phyloP scores from a whole-genome alignment of 2,113 vertebrate species.

The Synchiropus splendidus region DNA sequence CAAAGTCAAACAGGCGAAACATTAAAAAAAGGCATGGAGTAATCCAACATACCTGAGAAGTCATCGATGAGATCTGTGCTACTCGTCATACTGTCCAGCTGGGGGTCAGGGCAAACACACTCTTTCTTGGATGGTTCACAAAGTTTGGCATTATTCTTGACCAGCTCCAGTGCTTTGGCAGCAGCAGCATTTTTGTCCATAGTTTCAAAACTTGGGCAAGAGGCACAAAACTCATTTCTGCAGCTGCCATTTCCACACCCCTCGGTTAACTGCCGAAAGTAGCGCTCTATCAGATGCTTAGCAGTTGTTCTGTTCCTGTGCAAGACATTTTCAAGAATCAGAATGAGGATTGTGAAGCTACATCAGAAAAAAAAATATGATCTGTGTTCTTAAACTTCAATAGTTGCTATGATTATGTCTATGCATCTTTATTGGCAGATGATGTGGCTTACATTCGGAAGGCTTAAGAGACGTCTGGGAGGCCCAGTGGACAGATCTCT shows the following conservation, averaged over 20 bases:
- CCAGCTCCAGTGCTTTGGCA: slow-evolving; percentile 95
- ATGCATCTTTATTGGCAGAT: neutral
- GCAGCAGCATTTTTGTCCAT: slow-evolving; percentile 97
- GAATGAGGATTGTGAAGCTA: slow-evolving; percentile 44
- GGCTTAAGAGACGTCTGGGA: slow-evolving; percentile 78
- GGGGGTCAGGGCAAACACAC: no score
- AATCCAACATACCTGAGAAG: slow-evolving; percentile 78
- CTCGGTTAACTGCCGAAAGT: slow-evolving; percentile 99
- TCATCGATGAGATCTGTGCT: slow-evolving; percentile 76
- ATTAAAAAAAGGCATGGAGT: neutral
- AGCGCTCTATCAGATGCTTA: slow-evolving; percentile 99
- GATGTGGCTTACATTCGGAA: slow-evolving; percentile 91
- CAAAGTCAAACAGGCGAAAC: neutral
- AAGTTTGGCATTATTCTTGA: slow-evolving; percentile 96
- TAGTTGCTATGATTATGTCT: neutral
- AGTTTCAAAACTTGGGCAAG: slow-evolving; percentile 82
- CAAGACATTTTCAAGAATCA: slow-evolving; percentile 72
- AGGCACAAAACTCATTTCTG: slow-evolving; percentile 97
- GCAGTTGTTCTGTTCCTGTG: slow-evolving; percentile 99
- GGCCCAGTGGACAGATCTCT: slow-evolving; percentile 76
- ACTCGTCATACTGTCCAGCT: slow-evolving; percentile 73
- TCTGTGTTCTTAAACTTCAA: neutral
- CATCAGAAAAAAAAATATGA: neutral
- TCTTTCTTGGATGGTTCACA: slow-evolving; percentile 81
- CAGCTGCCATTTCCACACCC: slow-evolving; percentile 99